Base-by-base conservation (phyloP, 2,113 vertebrate genomes). In the Triplophysa rosa region DNA sequence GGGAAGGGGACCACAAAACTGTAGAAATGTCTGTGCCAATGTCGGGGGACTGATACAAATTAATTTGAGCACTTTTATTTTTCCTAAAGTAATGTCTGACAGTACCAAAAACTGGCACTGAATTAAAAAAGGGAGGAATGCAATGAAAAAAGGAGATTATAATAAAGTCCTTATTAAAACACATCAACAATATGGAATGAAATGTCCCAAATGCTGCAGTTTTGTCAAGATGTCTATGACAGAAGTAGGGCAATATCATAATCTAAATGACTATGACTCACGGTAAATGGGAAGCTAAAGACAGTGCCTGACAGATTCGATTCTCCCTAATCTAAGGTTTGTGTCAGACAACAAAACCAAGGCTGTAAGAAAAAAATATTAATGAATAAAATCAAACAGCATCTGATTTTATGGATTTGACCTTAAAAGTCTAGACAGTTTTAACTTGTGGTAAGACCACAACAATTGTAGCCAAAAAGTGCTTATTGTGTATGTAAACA, bases 241-340 rank as follows among this genome's bases (percentile, higher is more conserved):
- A 59, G 33, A 63, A 74, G 72, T 63, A 74, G 58, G 58, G 42
- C 40, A 74, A 74, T 62, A 58, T 74, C 19, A 7, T 74, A 76
- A 76, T 76, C 59, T 23, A 37, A 65, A 52, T 54, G 42, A 76
- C 40, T 65, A 64, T n/a, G 45, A 76, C 49, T 17, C 61, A 76
- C 24, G 52, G 42, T 21, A 8, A 52, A 76, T n/a, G 16, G 71
- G 23, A 63, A 58, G 21, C 54, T n/a, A n/a, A 58, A 58, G 45
- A 74, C 4, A n/a, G 14, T 19, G 40, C 1, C 8, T 11, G n/a
- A 45, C 4, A 13, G 19, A 66, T 8, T 45, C 0, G 11, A 37
- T 58, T 21, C 12, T 0, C 69, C 6, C 52, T 62, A 74, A 72
- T 72, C 69, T 42, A 10, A 59, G 40, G n/a, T 59, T 72, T 72